Evolutionary conservation across 2,113 vertebrate genomes (phyloP).

Genomic region (Hydrochoerus hydrochaeris): DNA sequence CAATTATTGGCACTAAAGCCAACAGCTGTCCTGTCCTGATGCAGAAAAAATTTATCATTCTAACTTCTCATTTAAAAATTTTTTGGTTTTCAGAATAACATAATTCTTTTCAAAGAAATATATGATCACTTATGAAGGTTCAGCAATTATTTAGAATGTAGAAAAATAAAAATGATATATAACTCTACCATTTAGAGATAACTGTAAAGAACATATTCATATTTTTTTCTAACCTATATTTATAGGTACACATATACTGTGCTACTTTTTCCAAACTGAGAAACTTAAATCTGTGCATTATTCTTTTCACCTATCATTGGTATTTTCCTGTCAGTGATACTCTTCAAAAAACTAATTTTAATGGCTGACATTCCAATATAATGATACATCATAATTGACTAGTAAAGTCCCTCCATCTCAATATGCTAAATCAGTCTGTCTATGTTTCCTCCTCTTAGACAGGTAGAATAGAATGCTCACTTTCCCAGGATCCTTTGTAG

Average conservation of each 20-base stretch:
- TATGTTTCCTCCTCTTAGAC: neutral
- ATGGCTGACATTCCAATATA: neutral
- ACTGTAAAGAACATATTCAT: neutral
- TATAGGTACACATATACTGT: neutral
- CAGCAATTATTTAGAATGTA: neutral
- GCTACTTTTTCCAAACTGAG: neutral
- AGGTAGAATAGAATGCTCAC: neutral
- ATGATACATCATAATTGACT: neutral
- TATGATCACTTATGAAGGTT: constrained; percentile 7
- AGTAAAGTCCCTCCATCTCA: neutral
- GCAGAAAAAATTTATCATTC: neutral
- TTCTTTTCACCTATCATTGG: neutral
- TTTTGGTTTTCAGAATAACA: neutral
- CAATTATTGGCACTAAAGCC: neutral
- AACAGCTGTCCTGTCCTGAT: constrained; percentile 15
- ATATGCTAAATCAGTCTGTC: neutral
- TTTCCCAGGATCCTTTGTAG: neutral
- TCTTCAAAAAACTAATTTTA: neutral
- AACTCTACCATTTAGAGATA: neutral
- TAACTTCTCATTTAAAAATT: neutral
- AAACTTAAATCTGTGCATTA: neutral
- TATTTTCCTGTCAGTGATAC: neutral
- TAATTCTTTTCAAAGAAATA: constrained; percentile 7
- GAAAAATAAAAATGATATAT: neutral
- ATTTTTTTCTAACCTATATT: neutral